A percentile compares a stretch with the other conserved stretches of the same genome.
Conservation (phyloP, 2,888 invertebrate species). For the Epinotia ramella region DNA sequence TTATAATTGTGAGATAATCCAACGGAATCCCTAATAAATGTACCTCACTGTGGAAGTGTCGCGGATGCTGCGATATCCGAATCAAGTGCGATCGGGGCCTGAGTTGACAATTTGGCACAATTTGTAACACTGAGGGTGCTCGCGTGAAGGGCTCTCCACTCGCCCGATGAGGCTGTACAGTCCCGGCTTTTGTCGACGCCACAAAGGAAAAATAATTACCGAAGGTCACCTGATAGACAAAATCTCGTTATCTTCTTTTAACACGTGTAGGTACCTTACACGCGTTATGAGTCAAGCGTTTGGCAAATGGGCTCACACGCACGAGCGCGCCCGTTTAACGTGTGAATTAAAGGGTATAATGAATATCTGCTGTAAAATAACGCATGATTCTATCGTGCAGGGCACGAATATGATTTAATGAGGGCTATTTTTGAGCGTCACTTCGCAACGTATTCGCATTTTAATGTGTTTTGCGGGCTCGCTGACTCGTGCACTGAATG, state of each 20-base stretch:
- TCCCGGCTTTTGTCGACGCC: slow-evolving; percentile 67
- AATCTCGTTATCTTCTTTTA: slow-evolving; percentile 56
- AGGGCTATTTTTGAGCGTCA: background rate
- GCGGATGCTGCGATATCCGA: slow-evolving; percentile 62
- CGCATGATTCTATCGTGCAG: slow-evolving; percentile 4
- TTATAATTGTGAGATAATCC: slow-evolving; percentile 22
- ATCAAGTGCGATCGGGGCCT: slow-evolving; percentile 64
- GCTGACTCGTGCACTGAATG: no score
- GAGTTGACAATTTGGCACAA: slow-evolving; percentile 78
- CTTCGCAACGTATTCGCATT: background rate
- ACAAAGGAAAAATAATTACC: slow-evolving; percentile 66
- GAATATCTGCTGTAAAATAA: slow-evolving; percentile 15
- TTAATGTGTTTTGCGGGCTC: no score
- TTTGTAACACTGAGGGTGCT: slow-evolving; percentile 71
- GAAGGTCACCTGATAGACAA: slow-evolving; percentile 59
- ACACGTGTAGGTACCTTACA: background rate
- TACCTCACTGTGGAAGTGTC: slow-evolving; percentile 43
- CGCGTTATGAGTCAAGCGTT: background rate
- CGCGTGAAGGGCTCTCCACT: slow-evolving; percentile 57
- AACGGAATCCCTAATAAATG: slow-evolving; percentile 19
- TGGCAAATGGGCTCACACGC: background rate
- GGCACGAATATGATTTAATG: slow-evolving; percentile 1
- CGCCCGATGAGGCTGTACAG: slow-evolving; percentile 66
- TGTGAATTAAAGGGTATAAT: background rate
- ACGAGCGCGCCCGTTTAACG: slow-evolving; percentile 8